Evolutionary conservation across 2,888 invertebrate species (phyloP).

Genomic region (Elaeidobius kamerunicus): DNA sequence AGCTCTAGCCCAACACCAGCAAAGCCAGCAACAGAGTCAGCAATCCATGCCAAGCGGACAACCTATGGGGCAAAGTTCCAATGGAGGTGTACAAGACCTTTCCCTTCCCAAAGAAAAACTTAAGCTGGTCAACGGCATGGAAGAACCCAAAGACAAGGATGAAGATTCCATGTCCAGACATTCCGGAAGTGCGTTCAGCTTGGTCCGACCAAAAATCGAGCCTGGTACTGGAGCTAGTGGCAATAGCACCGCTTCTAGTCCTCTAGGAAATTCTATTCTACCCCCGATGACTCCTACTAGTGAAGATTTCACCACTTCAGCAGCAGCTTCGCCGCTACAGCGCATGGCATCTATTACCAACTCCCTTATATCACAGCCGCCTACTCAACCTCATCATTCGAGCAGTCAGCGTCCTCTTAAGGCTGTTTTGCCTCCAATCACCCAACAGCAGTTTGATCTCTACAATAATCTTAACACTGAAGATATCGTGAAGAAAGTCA

Average conservation of each 20-base stretch:
- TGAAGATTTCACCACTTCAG: slow-evolving; percentile 69
- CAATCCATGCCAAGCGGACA: slow-evolving; percentile 38
- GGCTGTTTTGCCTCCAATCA: slow-evolving; percentile 95
- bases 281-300: slow-evolving; percentile 74
- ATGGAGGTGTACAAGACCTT: slow-evolving; percentile 77
- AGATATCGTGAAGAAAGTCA: slow-evolving; percentile 86
- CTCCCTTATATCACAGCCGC: slow-evolving; percentile 88
- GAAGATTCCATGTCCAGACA: slow-evolving; percentile 65
- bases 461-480: slow-evolving; percentile 98
- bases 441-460: slow-evolving; percentile 97
- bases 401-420: slow-evolving; percentile 86
- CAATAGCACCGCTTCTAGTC: slow-evolving; percentile 80
- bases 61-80: slow-evolving; percentile 44
- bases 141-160: slow-evolving; percentile 57
- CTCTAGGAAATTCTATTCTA: slow-evolving; percentile 79
- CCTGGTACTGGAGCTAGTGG: slow-evolving; percentile 67
- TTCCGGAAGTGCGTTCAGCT: slow-evolving; percentile 81
- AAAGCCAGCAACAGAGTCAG: slow-evolving; percentile 59
- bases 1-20: slow-evolving; percentile 53
- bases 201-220: slow-evolving; percentile 82
- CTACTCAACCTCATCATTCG: slow-evolving; percentile 80
- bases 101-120: slow-evolving; percentile 77
- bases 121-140: slow-evolving; percentile 65
- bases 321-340: slow-evolving; percentile 91
- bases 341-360: slow-evolving; percentile 98